Percentiles rank a stretch among this genome's conserved stretches.
These are phyloP conservation scores for Allolobophora icterica DNA, from an alignment of 2,888 invertebrate species.

Conservation along the genomic window DNA sequence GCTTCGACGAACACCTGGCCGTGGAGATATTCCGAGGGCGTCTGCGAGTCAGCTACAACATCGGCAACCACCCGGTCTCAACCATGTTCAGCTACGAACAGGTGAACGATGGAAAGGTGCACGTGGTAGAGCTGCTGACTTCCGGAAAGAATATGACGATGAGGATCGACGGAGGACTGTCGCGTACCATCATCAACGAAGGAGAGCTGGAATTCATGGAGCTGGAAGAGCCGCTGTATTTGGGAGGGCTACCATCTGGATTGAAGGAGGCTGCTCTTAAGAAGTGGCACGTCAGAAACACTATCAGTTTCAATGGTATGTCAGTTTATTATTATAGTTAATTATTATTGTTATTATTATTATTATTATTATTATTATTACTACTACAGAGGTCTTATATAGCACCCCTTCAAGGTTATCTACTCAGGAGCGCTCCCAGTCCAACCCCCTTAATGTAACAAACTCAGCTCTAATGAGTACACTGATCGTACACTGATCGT, in stretches of 20 bases:
- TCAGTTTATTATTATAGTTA: too few relatives aligned
- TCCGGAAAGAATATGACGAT: constrained; percentile 91
- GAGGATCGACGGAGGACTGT: constrained; percentile 81
- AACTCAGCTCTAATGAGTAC: too few relatives aligned
- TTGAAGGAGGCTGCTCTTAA: constrained; percentile 81
- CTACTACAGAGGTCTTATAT: too few relatives aligned
- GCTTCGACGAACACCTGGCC: constrained; percentile 78
- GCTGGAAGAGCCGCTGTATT: constrained; percentile 75
- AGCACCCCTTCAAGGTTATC: too few relatives aligned
- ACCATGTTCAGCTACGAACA: constrained; percentile 86
- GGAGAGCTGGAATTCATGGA: constrained; percentile 81
- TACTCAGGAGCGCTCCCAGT: too few relatives aligned
- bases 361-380: too few relatives aligned
- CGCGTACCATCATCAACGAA: constrained; percentile 92
- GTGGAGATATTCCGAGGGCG: constrained; percentile 94
- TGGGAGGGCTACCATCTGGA: constrained; percentile 88
- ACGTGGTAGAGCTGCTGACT: constrained; percentile 69
- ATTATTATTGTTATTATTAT: too few relatives aligned
- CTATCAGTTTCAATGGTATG: constrained; percentile 80
- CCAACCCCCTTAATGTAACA: too few relatives aligned
- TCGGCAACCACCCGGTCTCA: constrained; percentile 89
- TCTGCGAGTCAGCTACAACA: constrained; percentile 91
- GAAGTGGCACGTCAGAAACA: constrained; percentile 90
- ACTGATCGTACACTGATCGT: too few relatives aligned
- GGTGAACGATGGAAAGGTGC: constrained; percentile 84